A percentile compares a stretch with the other conserved stretches of the same genome.
Evolutionary conservation across 2,113 vertebrate genomes (phyloP).

Genomic region (Thryonomys swinderianus): DNA sequence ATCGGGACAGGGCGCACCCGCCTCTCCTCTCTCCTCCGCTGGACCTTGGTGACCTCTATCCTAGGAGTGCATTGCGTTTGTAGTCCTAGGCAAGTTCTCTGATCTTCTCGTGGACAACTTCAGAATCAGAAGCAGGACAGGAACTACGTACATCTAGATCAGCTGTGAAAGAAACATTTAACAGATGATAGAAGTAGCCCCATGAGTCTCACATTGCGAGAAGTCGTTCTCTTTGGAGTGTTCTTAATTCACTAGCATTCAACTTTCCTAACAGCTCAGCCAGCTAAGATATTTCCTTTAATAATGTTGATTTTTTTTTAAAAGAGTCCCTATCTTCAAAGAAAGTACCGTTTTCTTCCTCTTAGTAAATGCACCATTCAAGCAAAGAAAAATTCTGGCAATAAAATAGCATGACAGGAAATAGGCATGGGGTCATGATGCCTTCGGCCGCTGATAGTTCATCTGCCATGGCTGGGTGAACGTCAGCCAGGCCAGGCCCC

Average conservation of each 20-base stretch:
- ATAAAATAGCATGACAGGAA: not conserved
- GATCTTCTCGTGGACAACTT: not conserved
- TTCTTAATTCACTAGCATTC: not conserved
- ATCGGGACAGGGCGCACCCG: not conserved
- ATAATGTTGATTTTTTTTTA: not conserved
- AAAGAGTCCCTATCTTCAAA: not conserved
- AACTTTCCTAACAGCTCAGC: not conserved
- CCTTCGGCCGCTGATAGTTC: not conserved
- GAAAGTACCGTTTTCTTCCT: not conserved
- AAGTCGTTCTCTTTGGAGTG: not conserved
- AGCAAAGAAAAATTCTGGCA: not conserved
- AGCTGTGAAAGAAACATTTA: not conserved
- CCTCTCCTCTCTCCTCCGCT: not conserved
- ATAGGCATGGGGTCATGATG: not conserved
- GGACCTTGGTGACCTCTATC: not conserved
- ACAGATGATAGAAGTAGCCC: too few species aligned
- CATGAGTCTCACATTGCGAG: not conserved
- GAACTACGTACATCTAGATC: fast-evolving
- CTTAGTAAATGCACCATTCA: not conserved
- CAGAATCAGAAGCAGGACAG: not conserved
- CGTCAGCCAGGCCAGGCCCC: not conserved
- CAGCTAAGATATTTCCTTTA: not conserved
- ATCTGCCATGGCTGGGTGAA: not conserved
- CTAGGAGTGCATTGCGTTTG: not conserved
- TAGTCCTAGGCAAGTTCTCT: not conserved